Evolutionary conservation across 2,113 vertebrate species (phyloP), one percentile per base, ranked within the genome.

Genomic region (Pluvianellus socialis): DNA sequence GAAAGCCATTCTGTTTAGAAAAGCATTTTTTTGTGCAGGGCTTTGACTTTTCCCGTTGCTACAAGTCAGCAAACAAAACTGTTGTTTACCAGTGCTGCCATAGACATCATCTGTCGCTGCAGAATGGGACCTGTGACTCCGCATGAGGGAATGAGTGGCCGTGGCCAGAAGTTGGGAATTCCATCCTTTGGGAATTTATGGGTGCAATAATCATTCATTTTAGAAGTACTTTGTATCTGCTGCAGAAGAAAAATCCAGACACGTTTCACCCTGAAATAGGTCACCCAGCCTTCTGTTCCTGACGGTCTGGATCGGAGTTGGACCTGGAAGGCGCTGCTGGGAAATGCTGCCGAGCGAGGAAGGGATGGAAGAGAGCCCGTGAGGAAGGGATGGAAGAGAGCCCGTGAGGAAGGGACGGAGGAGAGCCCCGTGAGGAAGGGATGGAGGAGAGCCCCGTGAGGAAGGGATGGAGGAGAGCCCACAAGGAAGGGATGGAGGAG

Each of bases 11-110:
- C 55, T 74, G 63, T 90, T 94, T 79, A 84, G 88, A 86, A 83
- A 72, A 90, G 90, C 88, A 24, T 7, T 86, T 95, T 95, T 93
- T 93, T 79, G 49, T 88, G 91, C 92, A 66, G 75, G 66, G 71
- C 58, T 96, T 90, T 86, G 82, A 53, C 35, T 23, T 95, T 85
- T 62, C 58, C 62, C 27, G 94, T 82, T 63, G 56, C 77, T 79
- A 21, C 65, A 90, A 67, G 68, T 89, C 95, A 93, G 84, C 73
- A 91, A 47, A 70, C 40, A 27, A 6, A 42, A 12, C 2, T 49
- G 33, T 20, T 90, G 88, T 62, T 92, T 52, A 13, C 67, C 67
- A 33, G 56, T 8, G 42, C 56, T 79, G 76, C 70, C 2, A 4
- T 52, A 11, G 21, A 3, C 40, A 7, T 44, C 45, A 3, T 52